These are phyloP conservation scores for Euthynnus affinis DNA, from an alignment of 2,797 vertebrate species.

Conservation along the genomic window DNA sequence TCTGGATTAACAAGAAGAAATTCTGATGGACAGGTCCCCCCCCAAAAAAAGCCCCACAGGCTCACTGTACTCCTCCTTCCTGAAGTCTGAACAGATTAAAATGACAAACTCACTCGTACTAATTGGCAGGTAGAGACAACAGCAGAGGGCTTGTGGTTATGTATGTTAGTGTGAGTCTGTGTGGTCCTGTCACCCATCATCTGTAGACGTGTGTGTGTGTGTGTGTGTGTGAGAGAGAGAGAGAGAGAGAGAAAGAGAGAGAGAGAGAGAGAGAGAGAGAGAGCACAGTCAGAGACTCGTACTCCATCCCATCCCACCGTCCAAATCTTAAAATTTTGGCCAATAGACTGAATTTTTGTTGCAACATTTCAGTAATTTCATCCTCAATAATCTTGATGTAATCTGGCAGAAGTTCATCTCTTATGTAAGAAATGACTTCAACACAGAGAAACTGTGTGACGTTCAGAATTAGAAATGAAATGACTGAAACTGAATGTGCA, in stretches of 20 bases:
- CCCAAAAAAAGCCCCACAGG: background rate
- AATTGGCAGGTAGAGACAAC: constrained; percentile 33
- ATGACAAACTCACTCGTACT: background rate
- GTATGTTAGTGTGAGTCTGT: background rate
- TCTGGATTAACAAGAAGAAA: constrained; percentile 66
- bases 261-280: too few species aligned
- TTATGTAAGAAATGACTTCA: background rate
- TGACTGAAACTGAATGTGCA: too few species aligned
- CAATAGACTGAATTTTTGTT: background rate
- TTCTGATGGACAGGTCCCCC: constrained; percentile 65
- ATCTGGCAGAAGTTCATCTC: background rate
- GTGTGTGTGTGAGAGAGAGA: background rate
- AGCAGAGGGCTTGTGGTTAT: background rate
- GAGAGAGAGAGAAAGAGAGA: too few species aligned
- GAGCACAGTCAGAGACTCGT: background rate
- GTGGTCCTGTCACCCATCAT: constrained; percentile 12
- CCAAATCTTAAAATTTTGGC: constrained; percentile 20
- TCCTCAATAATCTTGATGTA: background rate
- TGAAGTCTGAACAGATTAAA: background rate
- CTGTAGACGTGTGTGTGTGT: background rate
- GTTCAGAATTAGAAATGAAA: background rate
- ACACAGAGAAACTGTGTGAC: background rate
- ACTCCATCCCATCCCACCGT: background rate
- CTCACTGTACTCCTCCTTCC: background rate
- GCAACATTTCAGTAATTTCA: background rate